phyloP scores from a whole-genome alignment of 2,888 invertebrate genomes.

The Hypolimnas misippus region DNA sequence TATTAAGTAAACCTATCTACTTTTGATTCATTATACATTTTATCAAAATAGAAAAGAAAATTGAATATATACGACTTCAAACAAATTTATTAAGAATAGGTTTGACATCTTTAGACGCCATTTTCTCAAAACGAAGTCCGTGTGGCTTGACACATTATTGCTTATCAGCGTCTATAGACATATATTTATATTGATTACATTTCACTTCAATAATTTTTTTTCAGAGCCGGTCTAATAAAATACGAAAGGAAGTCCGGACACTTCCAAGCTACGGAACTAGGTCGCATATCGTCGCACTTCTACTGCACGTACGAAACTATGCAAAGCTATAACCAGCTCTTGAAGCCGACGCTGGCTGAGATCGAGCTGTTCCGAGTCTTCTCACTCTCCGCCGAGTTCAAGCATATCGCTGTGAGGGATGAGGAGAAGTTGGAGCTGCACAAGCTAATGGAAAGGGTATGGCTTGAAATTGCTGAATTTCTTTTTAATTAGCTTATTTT shows the following conservation, averaged over 20 bases:
- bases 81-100: too few relatives aligned
- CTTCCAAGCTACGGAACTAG: slow-evolving; percentile 95
- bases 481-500: neutral
- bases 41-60: too few relatives aligned
- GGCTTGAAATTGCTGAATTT: slow-evolving; percentile 35
- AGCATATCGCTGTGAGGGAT: slow-evolving; percentile 95
- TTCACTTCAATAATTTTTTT: too few relatives aligned
- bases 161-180: too few relatives aligned
- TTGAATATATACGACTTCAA: too few relatives aligned
- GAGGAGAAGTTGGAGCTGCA: slow-evolving; percentile 98
- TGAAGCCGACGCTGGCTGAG: slow-evolving; percentile 98
- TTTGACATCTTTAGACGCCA: too few relatives aligned
- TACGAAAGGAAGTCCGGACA: slow-evolving; percentile 98
- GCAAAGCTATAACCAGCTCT: slow-evolving; percentile 94
- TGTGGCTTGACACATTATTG: too few relatives aligned
- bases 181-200: too few relatives aligned
- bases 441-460: slow-evolving; percentile 90
- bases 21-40: too few relatives aligned
- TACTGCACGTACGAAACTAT: slow-evolving; percentile 99
- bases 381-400: slow-evolving; percentile 98
- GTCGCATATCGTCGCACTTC: slow-evolving; percentile 98
- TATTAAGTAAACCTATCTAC: too few relatives aligned
- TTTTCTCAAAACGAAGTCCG: too few relatives aligned
- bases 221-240: slow-evolving; percentile 96
- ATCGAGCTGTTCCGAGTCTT: slow-evolving; percentile 99